Percentiles rank a stretch among this genome's conserved stretches.
These are phyloP conservation scores for Trachymyrmex septentrionalis DNA, from an alignment of 1,140 invertebrate species.

Conservation along the genomic window DNA sequence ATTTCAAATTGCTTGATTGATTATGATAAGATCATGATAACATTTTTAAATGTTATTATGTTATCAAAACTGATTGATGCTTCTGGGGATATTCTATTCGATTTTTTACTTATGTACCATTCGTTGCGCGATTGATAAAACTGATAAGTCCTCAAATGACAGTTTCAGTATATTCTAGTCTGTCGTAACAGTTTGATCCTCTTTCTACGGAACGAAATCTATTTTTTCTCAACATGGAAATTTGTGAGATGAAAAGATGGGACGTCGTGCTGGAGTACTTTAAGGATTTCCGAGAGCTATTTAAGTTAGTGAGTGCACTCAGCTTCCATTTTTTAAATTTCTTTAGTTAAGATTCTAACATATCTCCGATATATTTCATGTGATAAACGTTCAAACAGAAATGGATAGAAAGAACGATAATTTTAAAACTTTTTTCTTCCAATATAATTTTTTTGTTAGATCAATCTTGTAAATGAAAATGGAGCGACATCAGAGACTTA, in stretches of 20 bases:
- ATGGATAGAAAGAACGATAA: not conserved
- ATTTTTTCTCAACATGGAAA: slow-evolving; percentile 69
- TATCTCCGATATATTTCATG: not conserved
- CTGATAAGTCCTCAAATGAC: slow-evolving; percentile 55
- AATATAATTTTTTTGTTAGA: not conserved
- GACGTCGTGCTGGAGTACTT: slow-evolving; percentile 77
- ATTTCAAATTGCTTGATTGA: not conserved
- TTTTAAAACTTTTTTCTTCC: not conserved
- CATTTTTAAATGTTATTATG: not conserved
- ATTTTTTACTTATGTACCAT: slow-evolving; percentile 37
- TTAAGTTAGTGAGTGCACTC: slow-evolving; percentile 70
- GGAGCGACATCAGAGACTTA: not conserved
- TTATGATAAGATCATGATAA: not conserved
- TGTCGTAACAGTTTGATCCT: not conserved
- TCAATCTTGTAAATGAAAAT: not conserved
- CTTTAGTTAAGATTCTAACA: not conserved
- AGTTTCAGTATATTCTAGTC: slow-evolving; percentile 36
- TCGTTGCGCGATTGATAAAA: slow-evolving; percentile 67
- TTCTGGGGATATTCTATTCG: slow-evolving; percentile 15
- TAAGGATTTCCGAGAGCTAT: slow-evolving; percentile 69
- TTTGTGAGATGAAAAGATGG: slow-evolving; percentile 68
- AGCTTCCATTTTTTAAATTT: not conserved
- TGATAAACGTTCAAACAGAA: not conserved
- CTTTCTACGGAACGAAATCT: not conserved
- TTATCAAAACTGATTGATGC: slow-evolving; percentile 1